Evolutionary conservation across 92 coral and sea anemone species (phyloP).

Genomic region (Scolanthus callimorphus): DNA sequence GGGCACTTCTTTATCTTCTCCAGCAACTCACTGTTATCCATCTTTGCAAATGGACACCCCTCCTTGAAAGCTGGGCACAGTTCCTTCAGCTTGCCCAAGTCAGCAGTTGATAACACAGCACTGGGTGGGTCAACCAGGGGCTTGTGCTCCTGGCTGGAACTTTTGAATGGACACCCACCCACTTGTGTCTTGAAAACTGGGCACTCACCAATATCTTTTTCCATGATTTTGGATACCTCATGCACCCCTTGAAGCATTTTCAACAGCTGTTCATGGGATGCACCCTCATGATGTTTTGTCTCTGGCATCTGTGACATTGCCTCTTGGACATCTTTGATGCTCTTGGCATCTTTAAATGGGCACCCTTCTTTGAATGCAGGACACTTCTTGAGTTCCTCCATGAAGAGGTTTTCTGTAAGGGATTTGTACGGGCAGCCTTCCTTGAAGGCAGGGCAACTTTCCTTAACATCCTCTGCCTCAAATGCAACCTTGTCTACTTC

Average conservation of each 20-base stretch:
- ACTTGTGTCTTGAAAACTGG: conserved; percentile 62
- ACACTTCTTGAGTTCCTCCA: conserved; percentile 75
- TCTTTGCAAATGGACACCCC: conserved; percentile 87
- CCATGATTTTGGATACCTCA: conserved; percentile 52
- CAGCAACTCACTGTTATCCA: conserved; percentile 54
- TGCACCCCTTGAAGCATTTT: conserved; percentile 57
- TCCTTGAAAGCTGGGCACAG: conserved; percentile 90
- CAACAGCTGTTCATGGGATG: conserved; percentile 56
- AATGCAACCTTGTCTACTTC: background rate
- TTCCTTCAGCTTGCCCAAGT: conserved; percentile 69
- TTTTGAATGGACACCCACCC: conserved; percentile 79
- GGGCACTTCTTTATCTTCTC: conserved; percentile 90
- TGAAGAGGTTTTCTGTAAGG: conserved; percentile 48
- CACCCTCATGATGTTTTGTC: conserved; percentile 60
- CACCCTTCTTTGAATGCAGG: conserved; percentile 79
- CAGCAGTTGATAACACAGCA: conserved; percentile 50
- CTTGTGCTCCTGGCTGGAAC: conserved; percentile 70
- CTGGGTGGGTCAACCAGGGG: conserved; percentile 64
- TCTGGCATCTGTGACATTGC: conserved; percentile 72
- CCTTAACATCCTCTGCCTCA: conserved; percentile 52
- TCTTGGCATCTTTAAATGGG: conserved; percentile 71
- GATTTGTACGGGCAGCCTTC: conserved; percentile 90
- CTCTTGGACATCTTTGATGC: conserved; percentile 54
- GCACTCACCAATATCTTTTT: conserved; percentile 65
- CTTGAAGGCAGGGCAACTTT: conserved; percentile 88